Evolutionary conservation across 2,888 invertebrate species (phyloP).

Genomic region (Camponotus fellah): DNA sequence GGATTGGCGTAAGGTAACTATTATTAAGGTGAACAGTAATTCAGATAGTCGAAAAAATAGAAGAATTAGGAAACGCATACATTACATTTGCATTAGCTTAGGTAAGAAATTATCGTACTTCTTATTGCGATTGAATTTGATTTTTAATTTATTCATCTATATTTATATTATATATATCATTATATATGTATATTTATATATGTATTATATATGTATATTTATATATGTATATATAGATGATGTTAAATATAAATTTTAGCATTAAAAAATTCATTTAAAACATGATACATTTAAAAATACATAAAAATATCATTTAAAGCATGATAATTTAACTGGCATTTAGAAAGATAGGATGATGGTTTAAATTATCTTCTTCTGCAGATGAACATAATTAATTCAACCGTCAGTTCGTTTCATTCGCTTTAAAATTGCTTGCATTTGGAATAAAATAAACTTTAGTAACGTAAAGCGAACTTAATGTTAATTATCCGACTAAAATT

Average conservation of each 20-base stretch:
- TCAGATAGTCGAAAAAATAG: neutral
- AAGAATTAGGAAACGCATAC: neutral
- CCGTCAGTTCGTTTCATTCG: neutral
- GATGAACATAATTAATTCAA: neutral
- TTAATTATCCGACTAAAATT: neutral
- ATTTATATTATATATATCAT: neutral
- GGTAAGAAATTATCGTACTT: neutral
- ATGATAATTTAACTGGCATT: neutral
- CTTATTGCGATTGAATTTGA: neutral
- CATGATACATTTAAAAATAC: neutral
- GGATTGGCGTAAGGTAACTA: neutral
- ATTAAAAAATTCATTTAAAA: neutral
- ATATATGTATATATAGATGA: neutral
- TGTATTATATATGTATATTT: neutral
- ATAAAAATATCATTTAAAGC: neutral
- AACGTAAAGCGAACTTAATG: neutral
- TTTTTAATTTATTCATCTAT: neutral
- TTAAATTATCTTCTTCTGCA: neutral
- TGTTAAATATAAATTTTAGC: neutral
- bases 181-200: neutral
- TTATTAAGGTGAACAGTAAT: constrained; percentile 9
- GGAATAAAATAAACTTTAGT: neutral
- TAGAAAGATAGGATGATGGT: neutral
- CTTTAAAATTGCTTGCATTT: constrained; percentile 11
- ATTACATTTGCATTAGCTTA: neutral